A percentile compares a stretch with the other conserved stretches of the same genome.
Evolutionary conservation across 2,113 vertebrate species (phyloP).

Genomic region (Ammodytes dubius): DNA sequence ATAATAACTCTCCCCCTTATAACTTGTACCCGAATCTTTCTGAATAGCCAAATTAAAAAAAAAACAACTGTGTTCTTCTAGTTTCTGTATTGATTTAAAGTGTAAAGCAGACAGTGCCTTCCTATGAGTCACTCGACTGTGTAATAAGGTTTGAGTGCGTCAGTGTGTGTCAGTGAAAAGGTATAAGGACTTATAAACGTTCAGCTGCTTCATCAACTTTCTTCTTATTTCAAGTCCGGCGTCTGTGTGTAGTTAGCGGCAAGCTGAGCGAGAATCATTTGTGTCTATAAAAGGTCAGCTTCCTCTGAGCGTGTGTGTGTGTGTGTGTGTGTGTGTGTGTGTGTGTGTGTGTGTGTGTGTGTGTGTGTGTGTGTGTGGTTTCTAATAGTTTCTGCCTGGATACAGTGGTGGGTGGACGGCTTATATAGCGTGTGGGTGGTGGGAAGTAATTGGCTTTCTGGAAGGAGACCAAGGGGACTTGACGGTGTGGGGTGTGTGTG

Average conservation of each 20-base stretch:
- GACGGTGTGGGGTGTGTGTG: conserved; percentile 5
- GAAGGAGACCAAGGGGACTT: conserved; percentile 33
- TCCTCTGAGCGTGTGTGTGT: background rate
- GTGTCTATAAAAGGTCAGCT: conserved; percentile 6
- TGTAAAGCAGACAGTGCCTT: background rate
- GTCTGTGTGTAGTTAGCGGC: background rate
- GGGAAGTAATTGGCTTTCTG: conserved; percentile 50
- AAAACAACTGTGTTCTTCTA: too few relatives aligned
- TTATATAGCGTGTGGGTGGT: background rate
- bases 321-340: background rate
- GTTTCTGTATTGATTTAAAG: background rate
- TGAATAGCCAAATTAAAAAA: too few relatives aligned
- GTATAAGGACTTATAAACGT: background rate
- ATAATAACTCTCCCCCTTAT: too few relatives aligned
- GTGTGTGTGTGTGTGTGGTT: background rate
- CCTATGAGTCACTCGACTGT: background rate
- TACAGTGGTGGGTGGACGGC: conserved; percentile 19
- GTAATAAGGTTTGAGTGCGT: background rate
- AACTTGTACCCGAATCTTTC: too few relatives aligned
- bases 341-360: background rate
- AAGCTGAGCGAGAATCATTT: background rate
- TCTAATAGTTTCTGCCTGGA: conserved; percentile 53
- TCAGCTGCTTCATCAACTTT: background rate
- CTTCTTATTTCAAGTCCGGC: background rate
- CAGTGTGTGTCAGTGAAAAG: background rate